These are phyloP conservation scores for Drepana arcuata DNA, from an alignment of 1,140 invertebrate species.

Conservation along the genomic window DNA sequence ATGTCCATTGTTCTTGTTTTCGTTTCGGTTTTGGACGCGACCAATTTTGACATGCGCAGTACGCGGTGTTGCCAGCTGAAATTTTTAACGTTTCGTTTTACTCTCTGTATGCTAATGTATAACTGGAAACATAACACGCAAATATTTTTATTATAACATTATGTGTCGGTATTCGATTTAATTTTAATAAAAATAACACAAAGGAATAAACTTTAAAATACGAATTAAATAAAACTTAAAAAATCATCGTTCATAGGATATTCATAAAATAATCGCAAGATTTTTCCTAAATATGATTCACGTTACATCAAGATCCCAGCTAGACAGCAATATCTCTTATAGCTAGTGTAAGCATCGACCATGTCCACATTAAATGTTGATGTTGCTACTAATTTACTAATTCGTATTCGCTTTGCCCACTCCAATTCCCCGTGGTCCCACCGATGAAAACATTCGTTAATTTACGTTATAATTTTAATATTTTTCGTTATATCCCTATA, in stretches of 20 bases:
- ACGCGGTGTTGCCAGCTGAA: conserved; percentile 28
- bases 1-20: conserved; percentile 42
- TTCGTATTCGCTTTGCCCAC: conserved; percentile 65
- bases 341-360: conserved; percentile 27
- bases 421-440: conserved; percentile 41
- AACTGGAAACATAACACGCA: too few relatives aligned
- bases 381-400: conserved; percentile 70
- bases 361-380: conserved; percentile 29
- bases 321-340: background rate
- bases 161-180: too few relatives aligned
- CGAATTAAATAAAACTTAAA: too few relatives aligned
- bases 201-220: too few relatives aligned
- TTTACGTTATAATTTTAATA: conserved; percentile 47
- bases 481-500: conserved; percentile 44
- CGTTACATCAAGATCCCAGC: too few relatives aligned
- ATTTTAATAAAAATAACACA: too few relatives aligned
- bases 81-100: too few relatives aligned
- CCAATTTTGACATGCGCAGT: conserved; percentile 53
- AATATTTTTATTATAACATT: too few relatives aligned
- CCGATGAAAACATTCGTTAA: conserved; percentile 21
- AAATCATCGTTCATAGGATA: too few relatives aligned
- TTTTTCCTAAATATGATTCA: too few relatives aligned
- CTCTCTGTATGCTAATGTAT: too few relatives aligned
- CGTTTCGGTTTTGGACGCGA: conserved; percentile 28
- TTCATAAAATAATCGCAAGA: too few relatives aligned